Percentiles rank a stretch among this genome's conserved stretches.
Evolutionary conservation across 1,140 invertebrate species (phyloP).

Genomic region (Teleopsis dalmanni): DNA sequence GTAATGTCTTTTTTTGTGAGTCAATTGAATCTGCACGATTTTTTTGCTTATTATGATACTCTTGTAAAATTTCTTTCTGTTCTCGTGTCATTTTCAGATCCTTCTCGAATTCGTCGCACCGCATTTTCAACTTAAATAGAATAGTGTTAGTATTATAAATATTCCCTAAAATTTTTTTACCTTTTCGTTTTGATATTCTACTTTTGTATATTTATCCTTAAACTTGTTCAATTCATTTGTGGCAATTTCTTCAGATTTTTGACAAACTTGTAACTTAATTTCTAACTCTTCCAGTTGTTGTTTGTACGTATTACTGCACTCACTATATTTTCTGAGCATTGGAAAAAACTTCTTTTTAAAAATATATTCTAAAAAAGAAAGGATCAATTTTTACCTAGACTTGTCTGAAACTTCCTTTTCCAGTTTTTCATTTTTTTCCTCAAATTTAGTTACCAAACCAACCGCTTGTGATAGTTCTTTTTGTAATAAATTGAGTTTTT

Average conservation of each 20-base stretch:
- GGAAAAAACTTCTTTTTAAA: not conserved
- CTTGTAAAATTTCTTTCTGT: constrained; percentile 38
- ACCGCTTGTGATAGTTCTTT: constrained; percentile 35
- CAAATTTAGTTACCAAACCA: constrained; percentile 31
- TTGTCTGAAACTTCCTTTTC: constrained; percentile 21
- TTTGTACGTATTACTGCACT: constrained; percentile 15
- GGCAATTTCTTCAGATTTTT: constrained; percentile 27
- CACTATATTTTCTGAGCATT: constrained; percentile 15
- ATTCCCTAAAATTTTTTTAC: constrained; percentile 1
- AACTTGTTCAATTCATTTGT: constrained; percentile 33
- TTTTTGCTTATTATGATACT: constrained; percentile 39
- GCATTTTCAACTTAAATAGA: constrained; percentile 19
- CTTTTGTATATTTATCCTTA: constrained; percentile 30
- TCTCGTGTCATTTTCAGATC: constrained; percentile 24
- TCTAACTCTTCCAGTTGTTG: constrained; percentile 31
- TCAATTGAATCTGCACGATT: constrained; percentile 28
- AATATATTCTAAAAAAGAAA: not conserved
- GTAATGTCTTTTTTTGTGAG: constrained; percentile 28
- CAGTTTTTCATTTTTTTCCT: constrained; percentile 34
- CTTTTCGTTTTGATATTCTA: constrained; percentile 36
- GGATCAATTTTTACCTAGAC: constrained; percentile 10
- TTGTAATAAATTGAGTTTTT: constrained; percentile 25
- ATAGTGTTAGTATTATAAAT: not conserved
- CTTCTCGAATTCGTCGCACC: constrained; percentile 30
- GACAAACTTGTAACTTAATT: constrained; percentile 26